Percentiles rank a stretch among this genome's conserved stretches.
Conservation (phyloP, 2,888 invertebrate species). For the Mechanitis messenoides region DNA sequence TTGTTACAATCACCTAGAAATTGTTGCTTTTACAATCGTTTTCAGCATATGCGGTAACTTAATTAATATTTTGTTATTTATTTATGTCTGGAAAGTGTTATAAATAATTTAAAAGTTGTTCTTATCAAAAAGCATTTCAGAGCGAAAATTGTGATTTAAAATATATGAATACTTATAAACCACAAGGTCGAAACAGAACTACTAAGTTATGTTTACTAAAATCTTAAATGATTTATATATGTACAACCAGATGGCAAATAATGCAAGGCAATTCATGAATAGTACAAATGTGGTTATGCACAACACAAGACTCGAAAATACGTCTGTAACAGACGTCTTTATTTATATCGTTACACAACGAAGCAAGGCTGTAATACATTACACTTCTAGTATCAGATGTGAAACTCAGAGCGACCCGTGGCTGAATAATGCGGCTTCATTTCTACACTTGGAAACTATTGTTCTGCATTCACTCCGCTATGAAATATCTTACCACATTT, state of each 20-base stretch:
- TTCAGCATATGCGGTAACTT: no score
- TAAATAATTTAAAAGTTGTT: no score
- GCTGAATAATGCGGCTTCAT: not conserved
- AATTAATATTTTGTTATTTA: no score
- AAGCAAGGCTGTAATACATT: not conserved
- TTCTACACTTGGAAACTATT: not conserved
- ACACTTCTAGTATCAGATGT: not conserved
- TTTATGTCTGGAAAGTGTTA: no score
- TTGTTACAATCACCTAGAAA: not conserved
- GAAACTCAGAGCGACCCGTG: not conserved
- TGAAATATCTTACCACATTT: no score
- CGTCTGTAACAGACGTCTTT: constrained; percentile 5
- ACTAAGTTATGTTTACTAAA: no score
- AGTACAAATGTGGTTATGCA: constrained; percentile 1
- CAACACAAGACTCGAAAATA: not conserved
- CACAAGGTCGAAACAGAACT: no score
- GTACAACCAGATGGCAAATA: not conserved
- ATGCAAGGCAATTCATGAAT: constrained; percentile 4
- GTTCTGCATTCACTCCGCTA: not conserved
- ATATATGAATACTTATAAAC: no score
- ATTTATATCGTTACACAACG: constrained; percentile 5
- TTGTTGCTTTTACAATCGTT: not conserved
- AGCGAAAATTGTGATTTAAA: no score
- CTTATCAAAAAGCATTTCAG: no score
- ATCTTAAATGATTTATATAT: not conserved